Percentiles rank a stretch among this genome's conserved stretches.
Evolutionary conservation across 2,113 vertebrate species (phyloP).

Genomic region (Lamprologus lemairii): DNA sequence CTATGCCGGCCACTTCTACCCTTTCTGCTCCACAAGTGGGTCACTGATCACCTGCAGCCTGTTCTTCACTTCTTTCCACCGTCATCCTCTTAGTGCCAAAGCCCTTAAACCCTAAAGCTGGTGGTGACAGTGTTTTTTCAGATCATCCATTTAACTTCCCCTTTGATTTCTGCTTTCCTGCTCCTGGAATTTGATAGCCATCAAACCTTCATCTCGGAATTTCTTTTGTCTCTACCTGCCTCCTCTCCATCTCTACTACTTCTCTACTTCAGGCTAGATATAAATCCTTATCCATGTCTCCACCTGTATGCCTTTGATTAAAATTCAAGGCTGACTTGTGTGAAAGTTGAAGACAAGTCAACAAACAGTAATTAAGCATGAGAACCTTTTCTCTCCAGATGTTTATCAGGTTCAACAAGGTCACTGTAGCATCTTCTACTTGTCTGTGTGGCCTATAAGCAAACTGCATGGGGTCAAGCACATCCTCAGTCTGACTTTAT

Average conservation of each 20-base stretch:
- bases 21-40: not conserved
- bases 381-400: not conserved
- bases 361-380: not conserved
- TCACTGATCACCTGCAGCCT: not conserved
- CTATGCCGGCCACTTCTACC: not conserved
- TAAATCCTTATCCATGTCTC: not conserved
- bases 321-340: not conserved
- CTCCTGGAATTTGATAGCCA: not conserved
- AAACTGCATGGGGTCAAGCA: not conserved
- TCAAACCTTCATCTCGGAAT: not conserved
- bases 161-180: not conserved
- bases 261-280: not conserved
- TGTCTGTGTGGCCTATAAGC: not conserved
- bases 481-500: not conserved
- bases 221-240: not conserved
- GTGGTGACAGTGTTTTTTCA: not conserved
- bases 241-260: not conserved
- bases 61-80: not conserved
- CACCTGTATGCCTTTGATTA: not conserved
- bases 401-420: not conserved
- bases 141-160: not conserved
- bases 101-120: not conserved
- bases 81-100: not conserved
- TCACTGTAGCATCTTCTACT: not conserved
- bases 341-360: not conserved